phyloP scores from a whole-genome alignment of 2,888 invertebrate species.

The Atethmia centrago region DNA sequence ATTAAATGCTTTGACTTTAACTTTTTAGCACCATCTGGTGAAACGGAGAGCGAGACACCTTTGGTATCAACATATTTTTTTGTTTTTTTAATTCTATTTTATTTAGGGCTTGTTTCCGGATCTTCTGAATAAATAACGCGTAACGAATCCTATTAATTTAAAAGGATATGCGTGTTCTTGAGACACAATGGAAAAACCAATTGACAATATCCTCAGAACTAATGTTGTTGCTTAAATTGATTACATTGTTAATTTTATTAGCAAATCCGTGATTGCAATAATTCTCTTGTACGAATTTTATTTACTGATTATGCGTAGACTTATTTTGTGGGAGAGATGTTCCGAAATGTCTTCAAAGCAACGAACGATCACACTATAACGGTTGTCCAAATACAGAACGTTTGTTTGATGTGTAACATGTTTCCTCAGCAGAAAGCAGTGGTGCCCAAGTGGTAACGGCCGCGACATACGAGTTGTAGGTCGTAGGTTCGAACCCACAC shows the following conservation, averaged over 20 bases:
- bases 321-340: too few relatives aligned
- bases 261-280: background rate
- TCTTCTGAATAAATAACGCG: constrained; percentile 8
- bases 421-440: too few relatives aligned
- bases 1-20: background rate
- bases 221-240: constrained; percentile 31
- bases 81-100: too few relatives aligned
- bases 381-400: too few relatives aligned
- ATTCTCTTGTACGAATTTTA: background rate
- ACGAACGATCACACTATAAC: too few relatives aligned
- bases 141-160: constrained; percentile 23
- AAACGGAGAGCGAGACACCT: background rate
- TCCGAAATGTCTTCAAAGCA: too few relatives aligned
- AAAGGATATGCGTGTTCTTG: constrained; percentile 14
- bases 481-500: too few relatives aligned
- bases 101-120: constrained; percentile 28
- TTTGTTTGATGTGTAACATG: too few relatives aligned
- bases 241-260: constrained; percentile 33
- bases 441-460: too few relatives aligned
- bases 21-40: background rate
- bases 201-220: constrained; percentile 36
- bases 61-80: too few relatives aligned
- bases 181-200: constrained; percentile 49
- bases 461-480: too few relatives aligned
- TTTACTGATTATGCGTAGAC: background rate